Base-by-base conservation (phyloP, 1,140 invertebrate genomes). In the Tetramorium alpestre region DNA sequence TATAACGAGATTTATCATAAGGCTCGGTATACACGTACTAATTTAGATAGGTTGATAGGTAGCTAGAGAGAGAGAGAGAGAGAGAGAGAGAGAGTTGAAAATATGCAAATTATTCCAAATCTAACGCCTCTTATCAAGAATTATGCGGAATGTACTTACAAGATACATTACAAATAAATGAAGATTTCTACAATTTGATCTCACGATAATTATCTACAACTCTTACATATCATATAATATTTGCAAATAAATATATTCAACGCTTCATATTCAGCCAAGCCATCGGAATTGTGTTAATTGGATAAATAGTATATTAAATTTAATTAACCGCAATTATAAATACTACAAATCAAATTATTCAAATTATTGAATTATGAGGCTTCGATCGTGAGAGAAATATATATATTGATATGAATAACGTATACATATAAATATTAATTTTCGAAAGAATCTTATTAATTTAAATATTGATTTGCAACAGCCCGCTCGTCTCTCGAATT, bases 261-360 rank as follows among this genome's bases (percentile, higher is more conserved):
- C 13, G 41, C 65, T 70, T 28, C 18, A 70, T 47, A 25, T 56
- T 54, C 25, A 44, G 18, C 44, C 22, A 28, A 18, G 38, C 64
- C 64, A 70, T 64, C 22, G 33, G 28, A 84, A 75, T 75, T 60
- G 69, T 47, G 69, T 25, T 73, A 49, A 84, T 84, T 73, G 80
- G 47, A 73, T 84, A 73, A 84, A 84, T 84, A 84, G 51, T 73
- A 60, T 49, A 60, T 75, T 75, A 33, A 60, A 75, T 84, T 82
- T 84, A 84, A 84, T 84, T 82, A 73, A 73, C 41, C 69, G n/a
- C 80, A 60, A 73, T 84, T 84, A 73, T 84, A 84, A 84, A 84
- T 47, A 75, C 16, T 84, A 73, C 25, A 25, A 84, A 84, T 84
- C 13, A 84, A 84, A 84, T 73, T 60, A 84, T 84, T 60, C 54